Base-by-base conservation (phyloP, 2,113 vertebrate genomes). In the Tursiops truncatus region DNA sequence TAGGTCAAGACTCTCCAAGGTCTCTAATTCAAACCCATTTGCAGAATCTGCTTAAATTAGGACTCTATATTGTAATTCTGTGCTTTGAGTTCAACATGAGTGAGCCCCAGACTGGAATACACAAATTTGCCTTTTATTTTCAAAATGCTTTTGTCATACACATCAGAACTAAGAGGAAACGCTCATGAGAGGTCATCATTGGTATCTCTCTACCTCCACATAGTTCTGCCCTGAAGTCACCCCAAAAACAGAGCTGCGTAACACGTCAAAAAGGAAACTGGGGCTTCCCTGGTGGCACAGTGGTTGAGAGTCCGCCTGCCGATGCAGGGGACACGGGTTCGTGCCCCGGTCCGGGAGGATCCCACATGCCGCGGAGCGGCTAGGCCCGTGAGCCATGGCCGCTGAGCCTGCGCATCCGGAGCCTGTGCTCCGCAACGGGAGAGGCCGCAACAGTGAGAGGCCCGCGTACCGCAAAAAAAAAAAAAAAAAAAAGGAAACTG, bases 261-360 rank as follows among this genome's bases (percentile, higher is more conserved):
- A 91, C 1, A 10, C 31, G 62, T 87, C 76, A 65, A 91, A 95
- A 92, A 91, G 25, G 62, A 96, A 97, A 91, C 7, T 62, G 53
- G 53, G 12, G 10, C 2, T 3, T 50, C 47, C 47, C 2, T 50
- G 47, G 47, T 50, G 47, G 47, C 2, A 0, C 47, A 50, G 47
- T 13, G 47, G 47, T 50, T 47, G 47, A 47, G 47, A 13, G 47
- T 13, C 47, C 47, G 11, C 47, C 47, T 47, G 47, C 44, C 44
- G 9, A 47, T 47, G 44, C 44, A 47, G 44, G 44, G 44, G 44
- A 0, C 9, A 11, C 8, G 11, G 47, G 47, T 13, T 47, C 11
- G 11, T 47, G 47, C 47, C 47, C 47, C 11, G 11, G 8, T 47
- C 47, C 0, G 11, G 47, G 11, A 47, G 8, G 11, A 47, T 47